Conservation (phyloP, 2,888 invertebrate species). For the Spodoptera littoralis region DNA sequence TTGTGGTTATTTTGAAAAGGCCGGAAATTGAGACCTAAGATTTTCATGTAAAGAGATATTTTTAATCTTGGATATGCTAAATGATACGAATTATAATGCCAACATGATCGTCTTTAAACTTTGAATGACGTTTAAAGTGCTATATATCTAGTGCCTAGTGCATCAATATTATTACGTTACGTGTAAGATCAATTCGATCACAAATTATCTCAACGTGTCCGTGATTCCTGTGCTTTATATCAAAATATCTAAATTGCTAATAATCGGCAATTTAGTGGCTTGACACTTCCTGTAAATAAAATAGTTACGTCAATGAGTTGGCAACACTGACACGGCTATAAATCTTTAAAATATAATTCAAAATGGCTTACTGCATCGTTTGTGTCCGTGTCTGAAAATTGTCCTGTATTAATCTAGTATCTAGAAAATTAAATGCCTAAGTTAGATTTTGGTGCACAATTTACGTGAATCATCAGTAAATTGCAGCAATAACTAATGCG, state of each 20-base stretch:
- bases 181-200: constrained; percentile 1
- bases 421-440: neutral
- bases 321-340: constrained; percentile 35
- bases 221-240: constrained; percentile 11
- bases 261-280: constrained; percentile 37
- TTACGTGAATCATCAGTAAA: too few relatives aligned
- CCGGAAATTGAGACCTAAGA: too few relatives aligned
- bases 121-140: too few relatives aligned
- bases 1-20: too few relatives aligned
- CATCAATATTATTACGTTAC: too few relatives aligned
- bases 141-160: too few relatives aligned
- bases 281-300: constrained; percentile 54
- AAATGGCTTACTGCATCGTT: constrained; percentile 27
- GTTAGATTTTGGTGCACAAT: too few relatives aligned
- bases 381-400: neutral
- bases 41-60: too few relatives aligned
- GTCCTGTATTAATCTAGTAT: neutral
- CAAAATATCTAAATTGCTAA: constrained; percentile 35
- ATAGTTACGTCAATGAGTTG: constrained; percentile 42
- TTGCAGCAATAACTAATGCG: too few relatives aligned
- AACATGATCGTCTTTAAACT: too few relatives aligned
- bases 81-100: too few relatives aligned
- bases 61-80: too few relatives aligned
- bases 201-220: constrained; percentile 12
- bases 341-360: constrained; percentile 34